Percentiles rank a stretch among this genome's conserved stretches.
phyloP scores from a whole-genome alignment of 2,797 vertebrate genomes.

The Paratrypauchen microcephalus region DNA sequence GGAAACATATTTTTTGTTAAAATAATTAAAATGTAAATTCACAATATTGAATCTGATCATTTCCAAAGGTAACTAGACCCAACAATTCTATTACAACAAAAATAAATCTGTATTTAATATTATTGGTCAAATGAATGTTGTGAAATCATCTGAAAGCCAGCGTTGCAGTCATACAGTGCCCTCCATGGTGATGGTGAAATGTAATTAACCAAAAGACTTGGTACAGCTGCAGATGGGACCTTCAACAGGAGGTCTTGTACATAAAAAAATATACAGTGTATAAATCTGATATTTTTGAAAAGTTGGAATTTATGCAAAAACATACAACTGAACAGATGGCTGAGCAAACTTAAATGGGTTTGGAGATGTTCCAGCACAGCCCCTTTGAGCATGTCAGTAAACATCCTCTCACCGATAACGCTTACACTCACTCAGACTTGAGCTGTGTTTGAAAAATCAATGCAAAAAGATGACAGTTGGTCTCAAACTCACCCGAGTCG shows the following conservation, averaged over 20 bases:
- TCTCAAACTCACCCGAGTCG: slow-evolving; percentile 60
- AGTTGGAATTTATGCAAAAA: slow-evolving; percentile 55
- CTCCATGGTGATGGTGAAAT: not conserved
- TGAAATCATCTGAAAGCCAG: no score
- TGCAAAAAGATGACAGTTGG: not conserved
- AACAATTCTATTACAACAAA: no score
- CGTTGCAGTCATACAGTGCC: not conserved
- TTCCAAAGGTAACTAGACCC: no score
- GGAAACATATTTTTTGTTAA: no score
- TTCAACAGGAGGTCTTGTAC: slow-evolving; percentile 41
- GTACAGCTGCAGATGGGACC: slow-evolving; percentile 34
- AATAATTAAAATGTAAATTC: no score
- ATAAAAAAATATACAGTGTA: slow-evolving; percentile 37
- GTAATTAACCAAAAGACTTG: slow-evolving; percentile 20
- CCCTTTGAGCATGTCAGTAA: slow-evolving; percentile 63
- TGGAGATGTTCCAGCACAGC: slow-evolving; percentile 63
- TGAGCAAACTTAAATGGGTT: slow-evolving; percentile 61
- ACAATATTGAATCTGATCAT: no score
- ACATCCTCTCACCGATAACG: slow-evolving; percentile 54
- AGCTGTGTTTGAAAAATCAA: slow-evolving; percentile 16
- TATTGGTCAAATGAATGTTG: no score
- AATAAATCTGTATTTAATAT: no score
- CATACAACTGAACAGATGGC: slow-evolving; percentile 68
- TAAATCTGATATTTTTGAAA: slow-evolving; percentile 55
- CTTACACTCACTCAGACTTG: slow-evolving; percentile 40